phyloP scores from a whole-genome alignment of 1,140 invertebrate genomes.

The Nautilus pompilius region DNA sequence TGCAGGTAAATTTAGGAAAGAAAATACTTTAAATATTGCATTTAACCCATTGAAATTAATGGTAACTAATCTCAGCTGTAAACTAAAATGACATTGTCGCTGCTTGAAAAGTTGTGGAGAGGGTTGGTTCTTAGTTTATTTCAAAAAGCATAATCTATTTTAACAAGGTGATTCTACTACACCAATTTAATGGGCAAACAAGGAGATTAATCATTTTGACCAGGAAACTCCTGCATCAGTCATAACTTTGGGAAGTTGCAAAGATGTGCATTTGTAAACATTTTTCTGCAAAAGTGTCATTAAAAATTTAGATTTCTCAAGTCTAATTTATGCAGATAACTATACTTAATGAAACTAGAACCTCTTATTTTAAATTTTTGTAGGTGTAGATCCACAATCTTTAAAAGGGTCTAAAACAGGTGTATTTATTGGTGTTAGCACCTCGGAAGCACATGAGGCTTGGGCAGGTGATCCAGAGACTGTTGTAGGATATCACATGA shows the following conservation, averaged over 20 bases:
- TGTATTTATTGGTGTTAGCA: slow-evolving; percentile 85
- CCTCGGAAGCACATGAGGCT: slow-evolving; percentile 79
- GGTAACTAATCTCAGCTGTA: too few relatives aligned
- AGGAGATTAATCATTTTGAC: too few relatives aligned
- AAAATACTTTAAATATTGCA: too few relatives aligned
- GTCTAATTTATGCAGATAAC: too few relatives aligned
- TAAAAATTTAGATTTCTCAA: not conserved
- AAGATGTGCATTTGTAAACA: not conserved
- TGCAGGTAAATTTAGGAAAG: slow-evolving; percentile 66
- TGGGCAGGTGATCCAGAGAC: slow-evolving; percentile 63
- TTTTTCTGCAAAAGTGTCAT: not conserved
- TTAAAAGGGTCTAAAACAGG: slow-evolving; percentile 82
- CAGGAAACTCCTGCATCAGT: not conserved
- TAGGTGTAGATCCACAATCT: slow-evolving; percentile 74
- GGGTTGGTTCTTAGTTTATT: too few relatives aligned
- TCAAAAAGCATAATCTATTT: too few relatives aligned
- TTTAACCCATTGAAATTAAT: too few relatives aligned
- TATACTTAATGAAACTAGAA: not conserved
- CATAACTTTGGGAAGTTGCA: not conserved
- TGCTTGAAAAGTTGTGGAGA: too few relatives aligned
- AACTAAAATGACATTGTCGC: too few relatives aligned
- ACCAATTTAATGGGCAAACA: too few relatives aligned
- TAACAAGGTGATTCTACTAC: too few relatives aligned
- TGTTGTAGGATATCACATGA: slow-evolving; percentile 86
- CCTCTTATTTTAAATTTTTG: too few relatives aligned